Base-by-base conservation (phyloP, 2,888 invertebrate genomes). In the Epistrophella euchroma region DNA sequence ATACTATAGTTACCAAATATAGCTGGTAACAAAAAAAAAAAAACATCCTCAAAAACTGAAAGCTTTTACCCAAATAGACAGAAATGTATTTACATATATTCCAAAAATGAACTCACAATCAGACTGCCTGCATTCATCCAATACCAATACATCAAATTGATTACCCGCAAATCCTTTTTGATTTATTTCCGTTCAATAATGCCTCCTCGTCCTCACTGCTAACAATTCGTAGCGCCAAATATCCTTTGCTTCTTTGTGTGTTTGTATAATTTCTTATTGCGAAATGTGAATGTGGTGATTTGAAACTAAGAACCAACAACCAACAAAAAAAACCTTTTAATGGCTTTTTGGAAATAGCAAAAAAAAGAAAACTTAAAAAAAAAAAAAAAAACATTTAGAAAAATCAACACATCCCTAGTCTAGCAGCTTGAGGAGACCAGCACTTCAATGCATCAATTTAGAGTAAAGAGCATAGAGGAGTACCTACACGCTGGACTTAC, bases 81-180 rank as follows among this genome's bases (percentile, higher is more conserved):
- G 22, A 0, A 9, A 43, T 9, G 0, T 9, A 45, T 6, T 2
- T 45, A 0, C 43, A 9, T 11, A 22, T 50, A 47, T 11, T 0
- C 40, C 32, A 15, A 60, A 72, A 80, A 37, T 80, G 79, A 85
- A 68, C 79, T n/a, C n/a, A n/a, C n/a, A n/a, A n/a, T 80, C 62
- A 25, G 15, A 52, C 43, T 50, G 19, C 22, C 70, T 28, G 70
- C 56, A 77, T 78, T 71, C 70, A 66, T 77, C 62, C 78, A 78
- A 82, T 86, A 78, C 62, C 78, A 78, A 82, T 86, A 78, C 71
- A 86, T 86, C 86, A 86, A 82, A 86, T 86, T 86, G 81, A 86
- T 86, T 86, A 86, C 82, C 78, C 86, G 77, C 70, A 86, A 86
- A 82, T 86, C 82, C 86, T 71, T 81, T 86, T 78, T 86, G 86